Conservation (phyloP, 2,797 vertebrate genomes). For the Vultur gryphus region DNA sequence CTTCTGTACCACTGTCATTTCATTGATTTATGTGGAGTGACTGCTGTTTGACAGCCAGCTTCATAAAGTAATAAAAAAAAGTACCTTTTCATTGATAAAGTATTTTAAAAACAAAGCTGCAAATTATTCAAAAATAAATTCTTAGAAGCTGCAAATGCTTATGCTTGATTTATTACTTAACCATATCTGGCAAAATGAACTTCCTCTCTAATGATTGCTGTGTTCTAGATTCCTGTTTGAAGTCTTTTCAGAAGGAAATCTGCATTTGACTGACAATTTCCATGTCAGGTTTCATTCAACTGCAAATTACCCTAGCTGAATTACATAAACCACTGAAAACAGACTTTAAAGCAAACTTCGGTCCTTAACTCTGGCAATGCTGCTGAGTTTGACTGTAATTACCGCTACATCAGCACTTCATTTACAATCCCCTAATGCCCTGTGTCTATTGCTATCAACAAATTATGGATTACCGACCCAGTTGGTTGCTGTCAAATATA, state of each 20-base stretch:
- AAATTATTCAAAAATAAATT: background rate
- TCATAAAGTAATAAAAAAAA: background rate
- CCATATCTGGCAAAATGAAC: background rate
- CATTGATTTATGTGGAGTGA: background rate
- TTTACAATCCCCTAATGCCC: background rate
- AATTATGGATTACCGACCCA: background rate
- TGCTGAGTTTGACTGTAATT: background rate
- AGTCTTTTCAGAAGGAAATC: background rate
- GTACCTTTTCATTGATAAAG: background rate
- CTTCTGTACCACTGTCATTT: background rate
- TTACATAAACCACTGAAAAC: background rate
- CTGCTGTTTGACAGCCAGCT: background rate
- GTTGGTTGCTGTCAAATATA: background rate
- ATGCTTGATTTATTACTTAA: background rate
- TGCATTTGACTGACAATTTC: background rate
- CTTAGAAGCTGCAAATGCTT: background rate
- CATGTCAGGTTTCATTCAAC: background rate
- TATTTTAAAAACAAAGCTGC: background rate
- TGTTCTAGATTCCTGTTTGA: background rate
- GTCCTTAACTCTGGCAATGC: background rate
- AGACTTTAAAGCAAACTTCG: slow-evolving; percentile 3
- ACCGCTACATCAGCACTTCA: background rate
- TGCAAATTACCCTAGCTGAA: background rate
- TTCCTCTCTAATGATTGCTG: background rate
- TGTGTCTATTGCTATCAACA: background rate